Conservation (phyloP, 2,888 invertebrate species). For the Arctia plantaginis region DNA sequence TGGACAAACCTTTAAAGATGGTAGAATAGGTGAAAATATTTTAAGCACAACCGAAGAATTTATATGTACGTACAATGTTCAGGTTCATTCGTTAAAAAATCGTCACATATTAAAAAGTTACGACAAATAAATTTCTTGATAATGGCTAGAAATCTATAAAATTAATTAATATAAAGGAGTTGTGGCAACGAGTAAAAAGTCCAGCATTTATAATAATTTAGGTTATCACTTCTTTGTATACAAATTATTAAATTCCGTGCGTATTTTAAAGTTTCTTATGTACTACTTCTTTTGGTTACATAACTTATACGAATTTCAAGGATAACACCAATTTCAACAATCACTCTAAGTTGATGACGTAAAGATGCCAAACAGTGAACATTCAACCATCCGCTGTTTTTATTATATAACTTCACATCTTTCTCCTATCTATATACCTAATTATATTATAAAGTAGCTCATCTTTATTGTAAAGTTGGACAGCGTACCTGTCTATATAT, state of each 20-base stretch:
- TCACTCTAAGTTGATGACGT: constrained; percentile 43
- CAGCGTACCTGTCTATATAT: constrained; percentile 32
- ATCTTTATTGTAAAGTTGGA: constrained; percentile 41
- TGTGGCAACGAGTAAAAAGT: constrained; percentile 77
- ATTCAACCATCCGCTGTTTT: constrained; percentile 21
- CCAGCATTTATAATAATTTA: constrained; percentile 71
- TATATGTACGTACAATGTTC: constrained; percentile 38
- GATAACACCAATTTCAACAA: constrained; percentile 45
- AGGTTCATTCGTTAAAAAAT: constrained; percentile 35
- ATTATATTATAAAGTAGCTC: constrained; percentile 33
- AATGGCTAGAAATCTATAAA: constrained; percentile 56
- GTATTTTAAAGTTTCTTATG: constrained; percentile 50
- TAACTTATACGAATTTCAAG: constrained; percentile 41
- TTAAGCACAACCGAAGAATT: constrained; percentile 48
- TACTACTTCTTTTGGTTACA: constrained; percentile 47
- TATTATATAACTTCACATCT: constrained; percentile 35
- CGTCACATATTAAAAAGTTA: constrained; percentile 41
- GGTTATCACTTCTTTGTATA: constrained; percentile 66
- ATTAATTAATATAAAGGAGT: constrained; percentile 65
- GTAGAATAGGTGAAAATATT: constrained; percentile 38
- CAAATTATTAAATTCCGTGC: constrained; percentile 62
- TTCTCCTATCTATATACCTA: constrained; percentile 40
- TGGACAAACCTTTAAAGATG: constrained; percentile 23
- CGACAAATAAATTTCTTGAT: constrained; percentile 45
- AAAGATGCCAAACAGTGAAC: constrained; percentile 29